Percentiles rank a stretch among this genome's conserved stretches.
These are phyloP conservation scores for Cheilosia variabilis DNA, from an alignment of 2,888 invertebrate species.

Conservation along the genomic window DNA sequence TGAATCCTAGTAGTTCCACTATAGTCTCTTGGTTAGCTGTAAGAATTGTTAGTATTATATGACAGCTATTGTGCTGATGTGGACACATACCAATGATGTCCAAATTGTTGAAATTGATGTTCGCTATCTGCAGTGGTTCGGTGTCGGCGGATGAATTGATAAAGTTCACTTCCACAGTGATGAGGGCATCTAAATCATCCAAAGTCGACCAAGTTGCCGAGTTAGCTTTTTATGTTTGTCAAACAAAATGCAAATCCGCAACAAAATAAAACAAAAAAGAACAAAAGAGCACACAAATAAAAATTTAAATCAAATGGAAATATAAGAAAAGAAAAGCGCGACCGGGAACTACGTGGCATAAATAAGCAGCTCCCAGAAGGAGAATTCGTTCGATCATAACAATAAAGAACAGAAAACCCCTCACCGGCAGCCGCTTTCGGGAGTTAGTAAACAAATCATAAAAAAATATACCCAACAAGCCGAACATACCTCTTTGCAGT, in stretches of 20 bases:
- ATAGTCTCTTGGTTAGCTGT: conserved; percentile 97
- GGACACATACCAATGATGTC: conserved; percentile 92
- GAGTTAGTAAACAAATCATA: neutral
- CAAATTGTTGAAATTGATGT: conserved; percentile 96
- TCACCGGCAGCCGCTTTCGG: neutral
- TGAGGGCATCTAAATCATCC: conserved; percentile 88
- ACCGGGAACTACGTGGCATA: conserved; percentile 1
- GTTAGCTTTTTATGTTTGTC: conserved; percentile 73
- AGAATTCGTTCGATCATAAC: neutral
- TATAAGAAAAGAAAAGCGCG: conserved; percentile 2
- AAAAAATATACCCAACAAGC: neutral
- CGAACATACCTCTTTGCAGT: conserved; percentile 82
- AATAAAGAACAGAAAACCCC: neutral
- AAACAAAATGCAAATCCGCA: conserved; percentile 54
- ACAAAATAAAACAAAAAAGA: conserved; percentile 47
- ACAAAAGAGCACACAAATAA: conserved; percentile 24
- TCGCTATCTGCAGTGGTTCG: conserved; percentile 89
- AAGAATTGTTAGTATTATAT: conserved; percentile 31
- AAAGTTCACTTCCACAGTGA: conserved; percentile 92
- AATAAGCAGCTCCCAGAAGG: conserved; percentile 5
- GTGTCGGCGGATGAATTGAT: conserved; percentile 84
- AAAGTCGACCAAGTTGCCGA: conserved; percentile 79
- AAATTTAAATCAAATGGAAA: conserved; percentile 27
- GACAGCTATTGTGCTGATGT: neutral
- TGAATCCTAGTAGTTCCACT: conserved; percentile 95